These are phyloP conservation scores for Muscicapa comitata DNA, from an alignment of 2,797 vertebrate genomes.

Conservation along the genomic window DNA sequence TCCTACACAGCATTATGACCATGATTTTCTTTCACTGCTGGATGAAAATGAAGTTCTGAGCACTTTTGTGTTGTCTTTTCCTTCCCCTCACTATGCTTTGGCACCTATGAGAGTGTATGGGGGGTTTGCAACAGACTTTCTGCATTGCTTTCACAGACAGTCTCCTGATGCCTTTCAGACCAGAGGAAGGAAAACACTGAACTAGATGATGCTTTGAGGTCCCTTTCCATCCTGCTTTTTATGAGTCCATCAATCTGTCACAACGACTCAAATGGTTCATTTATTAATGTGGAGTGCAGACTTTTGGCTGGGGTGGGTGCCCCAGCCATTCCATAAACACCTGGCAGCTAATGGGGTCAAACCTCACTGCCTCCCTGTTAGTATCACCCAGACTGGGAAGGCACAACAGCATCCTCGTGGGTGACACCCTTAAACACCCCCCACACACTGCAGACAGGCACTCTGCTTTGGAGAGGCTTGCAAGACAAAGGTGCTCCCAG, in stretches of 20 bases:
- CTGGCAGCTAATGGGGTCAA: slow-evolving; percentile 10
- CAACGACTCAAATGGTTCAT: background rate
- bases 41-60: background rate
- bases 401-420: background rate
- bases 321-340: background rate
- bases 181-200: background rate
- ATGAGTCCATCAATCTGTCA: slow-evolving; percentile 11
- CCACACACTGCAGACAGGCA: background rate
- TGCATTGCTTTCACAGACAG: background rate
- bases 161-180: background rate
- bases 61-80: background rate
- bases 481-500: background rate
- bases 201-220: background rate
- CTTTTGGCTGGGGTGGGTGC: background rate
- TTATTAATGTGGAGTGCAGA: background rate
- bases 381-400: background rate
- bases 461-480: background rate
- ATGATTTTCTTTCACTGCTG: background rate
- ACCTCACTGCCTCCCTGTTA: background rate
- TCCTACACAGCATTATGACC: background rate
- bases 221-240: slow-evolving; percentile 18
- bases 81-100: background rate
- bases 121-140: background rate
- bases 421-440: background rate
- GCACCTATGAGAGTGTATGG: background rate